Base-by-base conservation (phyloP, 2,797 vertebrate genomes). In the Margarornis squamiger region DNA sequence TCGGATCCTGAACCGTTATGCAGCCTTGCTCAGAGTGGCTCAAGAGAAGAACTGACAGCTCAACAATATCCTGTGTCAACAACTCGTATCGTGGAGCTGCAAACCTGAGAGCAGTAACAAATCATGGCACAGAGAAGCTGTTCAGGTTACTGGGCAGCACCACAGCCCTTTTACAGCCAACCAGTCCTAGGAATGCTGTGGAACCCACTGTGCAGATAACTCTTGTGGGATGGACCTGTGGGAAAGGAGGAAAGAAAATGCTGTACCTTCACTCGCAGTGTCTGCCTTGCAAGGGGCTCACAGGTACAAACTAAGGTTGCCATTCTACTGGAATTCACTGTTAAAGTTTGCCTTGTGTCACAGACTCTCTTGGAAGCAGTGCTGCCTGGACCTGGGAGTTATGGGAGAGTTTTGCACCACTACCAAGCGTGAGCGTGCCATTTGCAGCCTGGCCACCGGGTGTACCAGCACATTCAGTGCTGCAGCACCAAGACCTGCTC, bases 51-150 rank as follows among this genome's bases (percentile, higher is more conserved):
- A 18, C 20, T 74, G 75, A 77, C 86, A 94, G 51, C 86, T 54
- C 59, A n/a, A 41, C 48, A 70, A 55, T 23, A 49, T 15, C 45
- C 66, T 45, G 30, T 66, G 39, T n/a, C 45, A 49, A 11, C 36
- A 3, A 2, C 57, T 36, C 6, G 0, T 10, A 12, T 12, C 10
- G 3, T 2, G n/a, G 55, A 87, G 48, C 57, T 63, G 41, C 51
- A 91, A 83, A 63, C 30, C 71, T 43, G 5, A 13, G 32, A 52
- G 63, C 34, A 54, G 59, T 4, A 34, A 57, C 71, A 87, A 79
- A 43, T 38, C 48, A 26, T 10, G 2, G 26, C 74, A 49, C 10
- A 5, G 72, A 17, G 68, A 74, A 51, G 51, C 52, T 63, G 4
- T 29, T 70, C 27, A 2, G 1, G 23, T 55, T 45, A 27, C 52